Evolutionary conservation across 2,113 vertebrate species (phyloP).

Genomic region (Lates calcarifer): DNA sequence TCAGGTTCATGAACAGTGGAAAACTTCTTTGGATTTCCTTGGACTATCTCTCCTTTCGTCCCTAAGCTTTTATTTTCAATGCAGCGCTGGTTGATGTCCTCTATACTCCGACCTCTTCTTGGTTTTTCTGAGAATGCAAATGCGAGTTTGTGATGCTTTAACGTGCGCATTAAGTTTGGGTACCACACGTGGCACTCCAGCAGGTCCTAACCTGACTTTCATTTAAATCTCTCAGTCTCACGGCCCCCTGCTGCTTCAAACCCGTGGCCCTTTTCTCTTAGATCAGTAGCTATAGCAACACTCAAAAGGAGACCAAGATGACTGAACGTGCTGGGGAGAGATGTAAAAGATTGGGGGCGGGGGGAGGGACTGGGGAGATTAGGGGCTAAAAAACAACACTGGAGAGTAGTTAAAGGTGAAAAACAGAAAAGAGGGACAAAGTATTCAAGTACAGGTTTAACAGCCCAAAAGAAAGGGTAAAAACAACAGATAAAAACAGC

Average conservation of each 20-base stretch:
- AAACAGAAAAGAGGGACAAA: neutral
- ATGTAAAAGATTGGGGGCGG: neutral
- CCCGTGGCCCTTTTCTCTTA: constrained; percentile 42
- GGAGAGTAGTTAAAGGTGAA: neutral
- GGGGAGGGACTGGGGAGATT: neutral
- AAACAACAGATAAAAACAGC: neutral
- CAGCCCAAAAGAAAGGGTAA: neutral
- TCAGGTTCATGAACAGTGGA: neutral
- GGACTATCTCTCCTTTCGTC: neutral
- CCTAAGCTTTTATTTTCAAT: constrained; percentile 8
- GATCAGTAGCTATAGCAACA: constrained; percentile 76
- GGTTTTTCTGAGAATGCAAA: neutral
- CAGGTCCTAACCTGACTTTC: constrained; percentile 65
- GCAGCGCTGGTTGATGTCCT: neutral
- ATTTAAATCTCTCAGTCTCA: constrained; percentile 56
- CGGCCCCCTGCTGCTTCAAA: constrained; percentile 49
- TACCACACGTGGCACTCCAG: constrained; percentile 38
- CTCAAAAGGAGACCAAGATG: constrained; percentile 50
- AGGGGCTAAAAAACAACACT: constrained; percentile 12
- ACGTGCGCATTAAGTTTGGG: neutral
- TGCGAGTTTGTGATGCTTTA: constrained; percentile 3
- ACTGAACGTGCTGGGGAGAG: neutral
- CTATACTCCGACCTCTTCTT: constrained; percentile 1
- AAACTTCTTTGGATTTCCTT: neutral
- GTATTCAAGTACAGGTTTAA: neutral